A percentile compares a stretch with the other conserved stretches of the same genome.
These are phyloP conservation scores for Emys orbicularis DNA, from an alignment of 2,797 vertebrate genomes.

Conservation along the genomic window DNA sequence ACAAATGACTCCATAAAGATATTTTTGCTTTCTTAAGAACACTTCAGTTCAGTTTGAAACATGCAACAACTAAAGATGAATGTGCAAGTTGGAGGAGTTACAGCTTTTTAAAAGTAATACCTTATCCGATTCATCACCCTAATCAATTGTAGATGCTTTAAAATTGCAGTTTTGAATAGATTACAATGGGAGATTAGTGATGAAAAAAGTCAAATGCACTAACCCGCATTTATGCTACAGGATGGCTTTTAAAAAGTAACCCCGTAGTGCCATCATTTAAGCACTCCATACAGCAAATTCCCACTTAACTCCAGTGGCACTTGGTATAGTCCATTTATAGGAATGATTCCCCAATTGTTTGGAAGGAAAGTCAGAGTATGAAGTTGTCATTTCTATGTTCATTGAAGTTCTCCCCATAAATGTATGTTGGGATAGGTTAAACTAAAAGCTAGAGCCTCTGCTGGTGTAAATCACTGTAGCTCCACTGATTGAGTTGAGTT, in stretches of 20 bases:
- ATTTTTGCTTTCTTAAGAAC: not conserved
- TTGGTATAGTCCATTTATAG: not conserved
- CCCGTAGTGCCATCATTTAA: not conserved
- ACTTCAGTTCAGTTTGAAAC: not conserved
- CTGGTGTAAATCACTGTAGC: not conserved
- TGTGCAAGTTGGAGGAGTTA: conserved; percentile 7
- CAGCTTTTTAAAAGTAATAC: conserved; percentile 35
- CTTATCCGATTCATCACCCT: conserved; percentile 39
- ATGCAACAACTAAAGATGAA: conserved; percentile 7
- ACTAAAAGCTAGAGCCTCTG: conserved; percentile 30
- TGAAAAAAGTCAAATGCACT: not conserved
- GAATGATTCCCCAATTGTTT: not conserved
- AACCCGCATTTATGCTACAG: conserved; percentile 5
- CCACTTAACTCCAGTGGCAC: not conserved
- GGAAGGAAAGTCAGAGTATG: not conserved
- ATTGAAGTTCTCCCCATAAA: conserved; percentile 13
- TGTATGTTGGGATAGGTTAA: not conserved
- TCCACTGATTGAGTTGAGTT: conserved; percentile 41
- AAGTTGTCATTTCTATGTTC: not conserved
- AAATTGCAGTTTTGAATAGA: conserved; percentile 54
- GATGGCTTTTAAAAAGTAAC: conserved; percentile 29
- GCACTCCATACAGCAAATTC: not conserved
- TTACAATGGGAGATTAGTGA: conserved; percentile 39
- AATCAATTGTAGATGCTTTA: conserved; percentile 53
- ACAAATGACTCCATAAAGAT: conserved; percentile 25